These are phyloP conservation scores for Cosmopolites sordidus DNA, from an alignment of 2,888 invertebrate species.

Conservation along the genomic window DNA sequence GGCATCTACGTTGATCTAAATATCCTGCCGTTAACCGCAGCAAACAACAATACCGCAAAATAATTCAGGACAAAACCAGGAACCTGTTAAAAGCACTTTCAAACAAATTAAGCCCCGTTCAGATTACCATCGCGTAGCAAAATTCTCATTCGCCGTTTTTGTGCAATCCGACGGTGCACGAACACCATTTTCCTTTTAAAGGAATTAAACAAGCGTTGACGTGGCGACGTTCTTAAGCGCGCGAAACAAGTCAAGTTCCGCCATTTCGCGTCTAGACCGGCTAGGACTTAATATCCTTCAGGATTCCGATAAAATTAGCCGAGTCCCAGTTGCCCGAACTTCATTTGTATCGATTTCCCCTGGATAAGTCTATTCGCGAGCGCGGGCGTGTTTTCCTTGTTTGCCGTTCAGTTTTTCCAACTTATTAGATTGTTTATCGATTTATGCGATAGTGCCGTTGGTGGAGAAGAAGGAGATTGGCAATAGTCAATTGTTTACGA, in stretches of 20 bases:
- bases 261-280: conserved; percentile 9
- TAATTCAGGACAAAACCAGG: background rate
- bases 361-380: too few relatives aligned
- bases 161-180: background rate
- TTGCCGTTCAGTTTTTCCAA: too few relatives aligned
- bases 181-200: background rate
- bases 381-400: too few relatives aligned
- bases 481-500: too few relatives aligned
- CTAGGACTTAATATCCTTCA: conserved; percentile 9
- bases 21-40: background rate
- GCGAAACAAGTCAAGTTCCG: conserved; percentile 4
- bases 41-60: background rate
- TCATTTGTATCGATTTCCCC: conserved; percentile 10
- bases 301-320: conserved; percentile 5
- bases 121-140: background rate
- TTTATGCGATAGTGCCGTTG: too few relatives aligned
- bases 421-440: too few relatives aligned
- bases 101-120: conserved; percentile 1
- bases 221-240: background rate
- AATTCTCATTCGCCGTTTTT: conserved; percentile 1
- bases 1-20: background rate
- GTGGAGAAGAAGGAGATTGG: too few relatives aligned
- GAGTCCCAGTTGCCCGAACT: conserved; percentile 5
- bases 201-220: background rate
- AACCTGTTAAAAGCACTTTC: background rate